A percentile compares a stretch with the other conserved stretches of the same genome.
These are phyloP conservation scores for Sebastes ruberrimus DNA, from an alignment of 2,797 vertebrate genomes.

Conservation along the genomic window DNA sequence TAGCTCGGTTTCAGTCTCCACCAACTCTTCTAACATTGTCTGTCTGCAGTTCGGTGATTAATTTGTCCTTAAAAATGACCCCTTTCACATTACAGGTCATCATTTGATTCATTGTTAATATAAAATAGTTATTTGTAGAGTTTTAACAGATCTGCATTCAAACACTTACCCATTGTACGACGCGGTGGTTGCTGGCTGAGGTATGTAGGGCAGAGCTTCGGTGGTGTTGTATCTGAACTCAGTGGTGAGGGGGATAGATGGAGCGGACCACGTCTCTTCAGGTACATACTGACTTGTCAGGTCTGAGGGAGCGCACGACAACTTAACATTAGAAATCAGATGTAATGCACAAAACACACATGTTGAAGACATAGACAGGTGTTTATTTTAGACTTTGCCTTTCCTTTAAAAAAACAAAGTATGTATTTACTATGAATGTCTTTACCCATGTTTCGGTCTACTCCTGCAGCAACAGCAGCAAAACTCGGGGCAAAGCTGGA, in stretches of 20 bases:
- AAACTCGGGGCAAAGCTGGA: constrained; percentile 86
- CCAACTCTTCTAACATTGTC: neutral
- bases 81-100: neutral
- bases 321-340: neutral
- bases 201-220: constrained; percentile 82
- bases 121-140: neutral
- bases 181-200: constrained; percentile 80
- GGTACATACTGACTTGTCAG: constrained; percentile 82
- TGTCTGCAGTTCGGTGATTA: neutral
- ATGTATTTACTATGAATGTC: neutral
- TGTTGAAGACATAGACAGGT: neutral
- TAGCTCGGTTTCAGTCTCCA: neutral
- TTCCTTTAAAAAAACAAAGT: neutral
- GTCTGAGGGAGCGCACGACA: constrained; percentile 47
- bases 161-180: constrained; percentile 86
- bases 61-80: neutral
- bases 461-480: constrained; percentile 83
- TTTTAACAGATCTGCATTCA: neutral
- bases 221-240: constrained; percentile 90
- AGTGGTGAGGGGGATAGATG: constrained; percentile 89
- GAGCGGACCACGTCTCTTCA: constrained; percentile 89
- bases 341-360: rapidly evolving
- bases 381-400: neutral
- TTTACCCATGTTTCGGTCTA: constrained; percentile 88
- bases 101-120: neutral